Conservation (phyloP, 2,113 vertebrate species). For the Smithornis capensis region DNA sequence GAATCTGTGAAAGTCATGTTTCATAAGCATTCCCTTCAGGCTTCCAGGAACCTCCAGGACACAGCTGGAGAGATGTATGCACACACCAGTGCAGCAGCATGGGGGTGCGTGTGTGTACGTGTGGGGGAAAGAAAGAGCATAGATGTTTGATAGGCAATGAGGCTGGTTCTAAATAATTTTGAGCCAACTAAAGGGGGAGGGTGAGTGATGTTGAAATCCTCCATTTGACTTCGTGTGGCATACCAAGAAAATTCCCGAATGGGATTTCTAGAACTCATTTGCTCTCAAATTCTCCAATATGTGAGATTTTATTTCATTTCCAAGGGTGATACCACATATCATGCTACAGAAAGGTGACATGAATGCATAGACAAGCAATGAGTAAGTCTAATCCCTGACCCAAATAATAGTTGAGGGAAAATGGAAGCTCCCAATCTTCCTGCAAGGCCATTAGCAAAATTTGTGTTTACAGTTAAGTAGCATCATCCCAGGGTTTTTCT, state of each 20-base stretch:
- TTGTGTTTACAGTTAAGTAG: conserved; percentile 11
- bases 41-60: conserved; percentile 53
- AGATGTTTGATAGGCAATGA: background rate
- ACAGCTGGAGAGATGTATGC: conserved; percentile 53
- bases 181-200: background rate
- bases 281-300: background rate
- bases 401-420: background rate
- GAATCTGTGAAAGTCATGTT: conserved; percentile 68
- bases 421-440: background rate
- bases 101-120: rapidly evolving
- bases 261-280: background rate
- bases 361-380: background rate
- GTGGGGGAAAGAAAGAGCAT: background rate
- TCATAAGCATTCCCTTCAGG: conserved; percentile 64
- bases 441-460: background rate
- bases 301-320: background rate
- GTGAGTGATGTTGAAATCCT: background rate
- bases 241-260: background rate
- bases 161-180: background rate
- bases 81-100: background rate
- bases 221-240: background rate
- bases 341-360: background rate
- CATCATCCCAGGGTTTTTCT: background rate
- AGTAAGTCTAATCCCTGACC: background rate
- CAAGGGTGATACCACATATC: background rate